phyloP scores from a whole-genome alignment of 2,797 vertebrate genomes.

The Synanceia verrucosa region DNA sequence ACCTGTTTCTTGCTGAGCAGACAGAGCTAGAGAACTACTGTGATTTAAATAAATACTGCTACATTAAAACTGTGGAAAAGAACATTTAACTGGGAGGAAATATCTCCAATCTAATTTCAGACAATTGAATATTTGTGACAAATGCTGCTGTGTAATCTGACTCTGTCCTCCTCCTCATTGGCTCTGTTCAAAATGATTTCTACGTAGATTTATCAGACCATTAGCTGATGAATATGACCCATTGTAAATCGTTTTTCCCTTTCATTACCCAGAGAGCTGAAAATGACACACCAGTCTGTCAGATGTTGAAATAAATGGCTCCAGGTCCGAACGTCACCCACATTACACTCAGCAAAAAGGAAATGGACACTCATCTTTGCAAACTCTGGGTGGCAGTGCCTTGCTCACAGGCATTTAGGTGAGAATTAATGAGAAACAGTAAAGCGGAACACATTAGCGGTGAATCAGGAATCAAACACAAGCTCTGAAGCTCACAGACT shows the following conservation, averaged over 20 bases:
- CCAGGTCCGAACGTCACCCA: neutral
- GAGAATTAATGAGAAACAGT: neutral
- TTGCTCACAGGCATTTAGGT: neutral
- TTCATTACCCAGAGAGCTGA: conserved; percentile 40
- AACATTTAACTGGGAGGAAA: neutral
- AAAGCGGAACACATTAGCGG: neutral
- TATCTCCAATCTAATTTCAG: neutral
- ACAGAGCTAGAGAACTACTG: neutral
- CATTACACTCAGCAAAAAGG: conserved; percentile 7
- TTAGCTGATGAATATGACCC: conserved; percentile 46
- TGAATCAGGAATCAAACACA: neutral
- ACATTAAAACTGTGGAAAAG: neutral
- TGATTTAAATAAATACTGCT: neutral
- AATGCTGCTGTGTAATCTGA: neutral
- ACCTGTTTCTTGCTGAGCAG: neutral
- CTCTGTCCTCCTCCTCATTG: neutral
- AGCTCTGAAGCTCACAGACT: neutral
- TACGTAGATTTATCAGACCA: conserved; percentile 4
- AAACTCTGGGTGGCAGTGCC: neutral
- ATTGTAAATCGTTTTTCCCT: conserved; percentile 32
- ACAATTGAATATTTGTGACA: neutral
- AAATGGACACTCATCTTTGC: neutral
- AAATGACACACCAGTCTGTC: conserved; percentile 29
- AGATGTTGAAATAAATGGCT: conserved; percentile 15
- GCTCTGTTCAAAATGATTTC: conserved; percentile 5